These are phyloP conservation scores for Tympanuchus pallidicinctus DNA, from an alignment of 2,113 vertebrate genomes.

Conservation along the genomic window DNA sequence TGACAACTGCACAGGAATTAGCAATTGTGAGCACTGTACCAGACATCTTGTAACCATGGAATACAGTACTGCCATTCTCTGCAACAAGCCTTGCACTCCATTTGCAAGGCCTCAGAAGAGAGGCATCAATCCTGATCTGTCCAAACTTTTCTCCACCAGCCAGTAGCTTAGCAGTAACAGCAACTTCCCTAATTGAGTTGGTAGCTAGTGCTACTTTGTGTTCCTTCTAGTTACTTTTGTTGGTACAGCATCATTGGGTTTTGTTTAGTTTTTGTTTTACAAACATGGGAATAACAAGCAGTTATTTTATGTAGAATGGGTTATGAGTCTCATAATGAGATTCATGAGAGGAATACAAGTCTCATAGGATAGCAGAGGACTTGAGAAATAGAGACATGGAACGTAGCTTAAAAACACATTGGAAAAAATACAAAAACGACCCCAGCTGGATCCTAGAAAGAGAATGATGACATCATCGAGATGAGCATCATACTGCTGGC, in stretches of 20 bases:
- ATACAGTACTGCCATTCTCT: not conserved
- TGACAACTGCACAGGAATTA: no score
- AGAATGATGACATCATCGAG: not conserved
- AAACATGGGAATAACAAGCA: not conserved
- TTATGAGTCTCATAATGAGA: not conserved
- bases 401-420: not conserved
- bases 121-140: not conserved
- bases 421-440: not conserved
- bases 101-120: not conserved
- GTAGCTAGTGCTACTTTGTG: not conserved
- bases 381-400: not conserved
- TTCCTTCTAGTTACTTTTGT: not conserved
- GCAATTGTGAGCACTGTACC: not conserved
- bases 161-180: not conserved
- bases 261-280: not conserved
- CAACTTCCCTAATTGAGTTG: not conserved
- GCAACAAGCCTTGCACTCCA: not conserved
- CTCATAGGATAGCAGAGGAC: not conserved
- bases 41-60: no score
- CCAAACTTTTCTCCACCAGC: not conserved
- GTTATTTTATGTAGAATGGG: not conserved
- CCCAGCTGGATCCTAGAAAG: not conserved
- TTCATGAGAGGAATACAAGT: not conserved
- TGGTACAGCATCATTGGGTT: not conserved
- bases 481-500: not conserved